Percentiles rank a stretch among this genome's conserved stretches.
These are phyloP conservation scores for Tangara arthus DNA, from an alignment of 2,797 vertebrate species.

Conservation along the genomic window DNA sequence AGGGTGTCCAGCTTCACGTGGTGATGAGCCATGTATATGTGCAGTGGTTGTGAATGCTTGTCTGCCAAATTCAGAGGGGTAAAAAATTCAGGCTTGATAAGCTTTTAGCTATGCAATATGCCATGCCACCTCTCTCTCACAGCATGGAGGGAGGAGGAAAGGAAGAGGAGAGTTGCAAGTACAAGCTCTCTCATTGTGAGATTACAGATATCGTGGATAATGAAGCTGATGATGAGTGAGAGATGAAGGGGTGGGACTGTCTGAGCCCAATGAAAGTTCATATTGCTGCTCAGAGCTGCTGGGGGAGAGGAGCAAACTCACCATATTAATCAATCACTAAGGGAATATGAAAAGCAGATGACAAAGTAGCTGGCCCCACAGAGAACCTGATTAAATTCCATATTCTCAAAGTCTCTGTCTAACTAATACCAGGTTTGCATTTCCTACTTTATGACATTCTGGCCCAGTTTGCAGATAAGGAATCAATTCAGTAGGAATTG, in stretches of 20 bases:
- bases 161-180: background rate
- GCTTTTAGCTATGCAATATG: background rate
- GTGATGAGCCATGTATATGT: background rate
- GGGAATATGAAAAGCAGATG: background rate
- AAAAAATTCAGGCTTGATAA: background rate
- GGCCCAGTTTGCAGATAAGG: background rate
- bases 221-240: background rate
- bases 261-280: background rate
- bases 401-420: background rate
- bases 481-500: background rate
- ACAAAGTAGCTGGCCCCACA: background rate
- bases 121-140: background rate
- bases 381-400: background rate
- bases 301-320: background rate
- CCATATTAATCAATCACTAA: background rate
- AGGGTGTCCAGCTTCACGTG: background rate
- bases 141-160: background rate
- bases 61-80: background rate
- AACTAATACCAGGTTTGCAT: background rate
- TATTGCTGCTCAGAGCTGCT: background rate
- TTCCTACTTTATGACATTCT: background rate
- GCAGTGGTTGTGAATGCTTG: background rate
- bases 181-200: rapidly evolving
- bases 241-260: background rate
- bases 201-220: background rate